phyloP scores from a whole-genome alignment of 2,113 vertebrate species.

The Bagarius yarrelli region DNA sequence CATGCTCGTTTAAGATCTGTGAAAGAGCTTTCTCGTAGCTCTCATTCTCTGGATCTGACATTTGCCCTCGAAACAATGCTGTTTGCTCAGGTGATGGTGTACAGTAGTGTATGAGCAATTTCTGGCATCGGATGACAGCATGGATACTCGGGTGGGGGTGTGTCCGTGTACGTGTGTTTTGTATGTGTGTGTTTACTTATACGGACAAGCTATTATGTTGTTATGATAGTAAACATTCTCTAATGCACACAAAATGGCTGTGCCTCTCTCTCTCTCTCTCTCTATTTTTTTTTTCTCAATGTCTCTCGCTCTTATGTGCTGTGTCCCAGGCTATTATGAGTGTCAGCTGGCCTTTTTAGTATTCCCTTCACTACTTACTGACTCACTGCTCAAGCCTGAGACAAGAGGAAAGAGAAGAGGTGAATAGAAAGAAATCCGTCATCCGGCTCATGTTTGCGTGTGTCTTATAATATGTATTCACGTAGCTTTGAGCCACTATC shows the following conservation, averaged over 20 bases:
- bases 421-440: constrained; percentile 49
- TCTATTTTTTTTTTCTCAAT: neutral
- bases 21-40: constrained; percentile 31
- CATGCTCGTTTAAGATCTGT: constrained; percentile 31
- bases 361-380: constrained; percentile 74
- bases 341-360: constrained; percentile 71
- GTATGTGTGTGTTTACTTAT: constrained; percentile 7
- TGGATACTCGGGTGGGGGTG: neutral
- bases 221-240: constrained; percentile 28
- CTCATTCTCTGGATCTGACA: constrained; percentile 24
- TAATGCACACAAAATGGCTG: constrained; percentile 24
- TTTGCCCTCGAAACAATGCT: constrained; percentile 36
- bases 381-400: constrained; percentile 71
- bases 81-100: constrained; percentile 50
- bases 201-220: constrained; percentile 21
- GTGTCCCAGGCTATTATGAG: constrained; percentile 59
- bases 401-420: constrained; percentile 49
- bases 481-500: constrained; percentile 37
- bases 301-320: constrained; percentile 45
- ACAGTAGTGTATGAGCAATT: constrained; percentile 25
- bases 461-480: constrained; percentile 59
- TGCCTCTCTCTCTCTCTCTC: constrained; percentile 16
- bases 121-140: constrained; percentile 38
- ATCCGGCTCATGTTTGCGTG: constrained; percentile 62
- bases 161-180: constrained; percentile 17